Conservation (phyloP, 2,888 invertebrate species). For the Sminthurinus aureus region DNA sequence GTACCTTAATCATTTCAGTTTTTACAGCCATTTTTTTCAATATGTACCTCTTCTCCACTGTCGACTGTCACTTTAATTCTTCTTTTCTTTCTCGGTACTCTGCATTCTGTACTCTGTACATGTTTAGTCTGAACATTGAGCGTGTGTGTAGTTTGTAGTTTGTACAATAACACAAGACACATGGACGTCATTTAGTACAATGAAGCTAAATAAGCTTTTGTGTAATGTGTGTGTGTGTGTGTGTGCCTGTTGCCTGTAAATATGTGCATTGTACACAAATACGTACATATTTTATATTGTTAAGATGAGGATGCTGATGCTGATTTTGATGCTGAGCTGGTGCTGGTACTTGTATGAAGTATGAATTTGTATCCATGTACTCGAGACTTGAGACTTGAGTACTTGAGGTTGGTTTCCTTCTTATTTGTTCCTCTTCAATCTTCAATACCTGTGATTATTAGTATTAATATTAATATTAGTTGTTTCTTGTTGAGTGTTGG, state of each 20-base stretch:
- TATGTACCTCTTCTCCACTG: too few species aligned
- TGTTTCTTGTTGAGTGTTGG: not conserved
- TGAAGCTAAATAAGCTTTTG: conserved; percentile 9
- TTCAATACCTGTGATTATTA: not conserved
- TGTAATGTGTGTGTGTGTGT: too few species aligned
- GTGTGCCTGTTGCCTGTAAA: too few species aligned
- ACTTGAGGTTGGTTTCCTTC: not conserved
- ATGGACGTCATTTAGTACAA: conserved; percentile 9
- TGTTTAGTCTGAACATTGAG: not conserved
- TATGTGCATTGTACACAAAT: too few species aligned
- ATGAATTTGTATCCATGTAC: not conserved
- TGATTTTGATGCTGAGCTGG: not conserved
- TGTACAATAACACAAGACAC: not conserved
- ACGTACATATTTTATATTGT: too few species aligned
- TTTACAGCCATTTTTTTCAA: too few species aligned
- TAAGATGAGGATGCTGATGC: too few species aligned
- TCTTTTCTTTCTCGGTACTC: too few species aligned
- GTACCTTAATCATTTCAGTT: too few species aligned
- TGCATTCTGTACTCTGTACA: not conserved
- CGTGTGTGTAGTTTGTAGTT: too few species aligned
- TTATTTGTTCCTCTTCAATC: not conserved
- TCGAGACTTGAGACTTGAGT: too few species aligned
- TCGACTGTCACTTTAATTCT: conserved; percentile 6
- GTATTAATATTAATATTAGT: not conserved
- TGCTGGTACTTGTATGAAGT: not conserved